Base-by-base conservation (phyloP, 2,797 vertebrate species). In the Bradypodion ventrale region DNA sequence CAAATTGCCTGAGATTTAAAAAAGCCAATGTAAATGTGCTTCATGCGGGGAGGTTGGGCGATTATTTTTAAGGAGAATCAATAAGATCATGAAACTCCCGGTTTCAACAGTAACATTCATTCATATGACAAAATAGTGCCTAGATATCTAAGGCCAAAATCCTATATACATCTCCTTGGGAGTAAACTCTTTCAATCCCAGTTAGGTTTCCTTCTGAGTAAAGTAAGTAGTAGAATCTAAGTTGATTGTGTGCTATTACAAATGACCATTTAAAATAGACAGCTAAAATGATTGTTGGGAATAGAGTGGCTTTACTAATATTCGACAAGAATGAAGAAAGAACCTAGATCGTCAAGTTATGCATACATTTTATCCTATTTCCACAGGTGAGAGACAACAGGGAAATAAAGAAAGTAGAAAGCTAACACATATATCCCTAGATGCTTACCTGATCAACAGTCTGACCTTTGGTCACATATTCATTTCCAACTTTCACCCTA, bases 401-500 rank as follows among this genome's bases (percentile, higher is more conserved):
- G 37, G 32, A 0, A 59, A 21, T 29, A 15, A 12, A 0, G 0
- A 4, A 59, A 21, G 68, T 49, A 74, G 16, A 16, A 56, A 52
- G 35, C 60, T 5, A 0, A 25, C 5, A 8, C 32, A 29, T 35
- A 62, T 0, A 12, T 49, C 78, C 44, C 77, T 3, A 3, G 46
- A 68, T 63, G 83, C 95, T 96, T 93, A 98, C 98, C 97, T 99
- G 98, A 90, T 98, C 97, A 12, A 99, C 97, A 0, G 96, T 99
- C 94, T 99, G 98, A 78, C 98, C 98, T 94, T 99, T 99, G 94
- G 98, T 98, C 93, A 99, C 97, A 0, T 97, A 98, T 79, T 99
- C 98, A 1, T 99, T 98, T 82, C 98, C 98, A 84, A 98, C 97
- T 89, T 99, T 98, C 79, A 99, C 98, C 60, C 98, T 94, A 25